Percentiles rank a stretch among this genome's conserved stretches.
Conservation (phyloP, 2,113 vertebrate species). For the Butorides virescens region DNA sequence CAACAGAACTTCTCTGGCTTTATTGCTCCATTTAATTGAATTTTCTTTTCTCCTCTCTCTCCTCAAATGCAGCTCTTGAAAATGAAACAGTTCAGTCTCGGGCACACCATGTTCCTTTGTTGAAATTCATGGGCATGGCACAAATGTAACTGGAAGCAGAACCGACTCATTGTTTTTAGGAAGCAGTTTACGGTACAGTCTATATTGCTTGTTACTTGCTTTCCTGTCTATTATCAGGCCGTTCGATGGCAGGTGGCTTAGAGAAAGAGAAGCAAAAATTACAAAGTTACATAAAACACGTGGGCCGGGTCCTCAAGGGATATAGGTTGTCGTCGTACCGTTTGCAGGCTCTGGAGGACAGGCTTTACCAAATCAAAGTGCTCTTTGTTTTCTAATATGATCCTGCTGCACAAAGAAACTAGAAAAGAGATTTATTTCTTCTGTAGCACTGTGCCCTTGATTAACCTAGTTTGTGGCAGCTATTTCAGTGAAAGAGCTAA, state of each 20-base stretch:
- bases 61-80: background rate
- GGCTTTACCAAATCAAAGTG: background rate
- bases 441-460: background rate
- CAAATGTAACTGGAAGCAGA: background rate
- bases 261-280: background rate
- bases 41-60: background rate
- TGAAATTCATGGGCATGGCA: background rate
- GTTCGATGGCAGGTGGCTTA: background rate
- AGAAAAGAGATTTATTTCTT: background rate
- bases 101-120: background rate
- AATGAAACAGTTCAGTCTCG: background rate
- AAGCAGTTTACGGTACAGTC: background rate
- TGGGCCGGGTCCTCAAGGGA: background rate
- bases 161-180: background rate
- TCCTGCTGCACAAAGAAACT: background rate
- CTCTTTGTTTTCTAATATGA: background rate
- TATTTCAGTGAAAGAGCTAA: background rate
- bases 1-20: background rate
- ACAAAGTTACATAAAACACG: background rate
- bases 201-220: background rate
- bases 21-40: background rate
- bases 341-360: background rate
- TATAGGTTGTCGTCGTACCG: background rate
- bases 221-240: background rate
- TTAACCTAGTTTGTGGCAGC: background rate